These are phyloP conservation scores for Heteronetta atricapilla DNA, from an alignment of 2,113 vertebrate species.

Conservation along the genomic window DNA sequence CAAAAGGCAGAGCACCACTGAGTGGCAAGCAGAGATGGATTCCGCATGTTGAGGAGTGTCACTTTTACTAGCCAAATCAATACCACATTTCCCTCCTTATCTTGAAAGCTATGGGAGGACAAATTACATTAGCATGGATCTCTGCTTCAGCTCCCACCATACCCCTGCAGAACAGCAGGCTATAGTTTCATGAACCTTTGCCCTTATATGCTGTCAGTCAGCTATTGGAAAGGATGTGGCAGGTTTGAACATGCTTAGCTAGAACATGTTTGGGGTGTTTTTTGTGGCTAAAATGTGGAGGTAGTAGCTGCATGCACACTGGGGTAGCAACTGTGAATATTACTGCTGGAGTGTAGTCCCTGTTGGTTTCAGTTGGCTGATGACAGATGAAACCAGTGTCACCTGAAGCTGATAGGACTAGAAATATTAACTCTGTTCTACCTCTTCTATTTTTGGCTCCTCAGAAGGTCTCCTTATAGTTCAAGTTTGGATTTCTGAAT, in stretches of 20 bases:
- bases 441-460: not conserved
- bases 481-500: not conserved
- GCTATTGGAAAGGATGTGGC: not conserved
- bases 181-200: not conserved
- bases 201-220: not conserved
- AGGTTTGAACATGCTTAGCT: not conserved
- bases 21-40: not conserved
- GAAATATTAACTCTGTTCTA: not conserved
- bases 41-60: conserved; percentile 24
- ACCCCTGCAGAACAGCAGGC: not conserved
- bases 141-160: not conserved
- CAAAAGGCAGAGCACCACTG: not conserved
- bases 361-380: not conserved
- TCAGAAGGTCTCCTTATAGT: not conserved
- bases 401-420: not conserved
- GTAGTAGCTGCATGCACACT: not conserved
- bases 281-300: not conserved
- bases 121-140: not conserved
- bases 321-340: not conserved
- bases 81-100: conserved; percentile 29
- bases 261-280: not conserved
- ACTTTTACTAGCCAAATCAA: conserved; percentile 35
- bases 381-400: not conserved
- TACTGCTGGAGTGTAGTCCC: not conserved
- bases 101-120: conserved; percentile 28